phyloP scores from a whole-genome alignment of 2,888 invertebrate genomes.

The Sinhomidia bicolor region DNA sequence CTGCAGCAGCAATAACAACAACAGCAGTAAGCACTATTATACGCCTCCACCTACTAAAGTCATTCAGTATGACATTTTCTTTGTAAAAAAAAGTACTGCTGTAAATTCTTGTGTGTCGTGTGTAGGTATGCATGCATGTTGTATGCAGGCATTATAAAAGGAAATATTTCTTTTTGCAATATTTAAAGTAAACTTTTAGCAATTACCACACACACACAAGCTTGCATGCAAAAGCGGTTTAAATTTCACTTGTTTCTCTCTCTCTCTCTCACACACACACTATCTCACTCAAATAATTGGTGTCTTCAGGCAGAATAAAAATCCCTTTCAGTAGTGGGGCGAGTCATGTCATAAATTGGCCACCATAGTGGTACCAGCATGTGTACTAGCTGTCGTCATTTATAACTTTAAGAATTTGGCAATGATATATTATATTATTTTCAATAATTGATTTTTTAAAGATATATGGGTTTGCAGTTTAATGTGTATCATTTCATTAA shows the following conservation, averaged over 20 bases:
- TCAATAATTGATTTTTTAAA: neutral
- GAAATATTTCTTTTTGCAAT: conserved; percentile 1
- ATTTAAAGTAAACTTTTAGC: conserved; percentile 9
- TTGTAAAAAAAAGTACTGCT: neutral
- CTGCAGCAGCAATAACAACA: neutral
- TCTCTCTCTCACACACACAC: too few species aligned
- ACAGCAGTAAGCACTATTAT: neutral
- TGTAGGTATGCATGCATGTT: neutral
- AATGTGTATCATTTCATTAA: neutral
- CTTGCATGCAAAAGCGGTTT: neutral
- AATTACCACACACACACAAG: conserved; percentile 8
- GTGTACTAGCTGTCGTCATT: neutral
- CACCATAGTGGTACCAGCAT: neutral
- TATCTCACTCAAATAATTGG: conserved; percentile 14
- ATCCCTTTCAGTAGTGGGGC: neutral
- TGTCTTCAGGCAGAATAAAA: conserved; percentile 7
- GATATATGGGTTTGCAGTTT: neutral
- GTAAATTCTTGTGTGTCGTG: neutral
- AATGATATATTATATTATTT: neutral
- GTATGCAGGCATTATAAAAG: neutral
- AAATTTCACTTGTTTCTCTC: conserved; percentile 44
- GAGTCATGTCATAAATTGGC: neutral
- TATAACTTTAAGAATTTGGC: conserved; percentile 27
- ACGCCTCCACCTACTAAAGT: conserved; percentile 14
- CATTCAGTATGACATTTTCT: neutral